Percentiles rank a stretch among this genome's conserved stretches.
Evolutionary conservation across 1,140 invertebrate genomes (phyloP).

Genomic region (Musca vetustissima): DNA sequence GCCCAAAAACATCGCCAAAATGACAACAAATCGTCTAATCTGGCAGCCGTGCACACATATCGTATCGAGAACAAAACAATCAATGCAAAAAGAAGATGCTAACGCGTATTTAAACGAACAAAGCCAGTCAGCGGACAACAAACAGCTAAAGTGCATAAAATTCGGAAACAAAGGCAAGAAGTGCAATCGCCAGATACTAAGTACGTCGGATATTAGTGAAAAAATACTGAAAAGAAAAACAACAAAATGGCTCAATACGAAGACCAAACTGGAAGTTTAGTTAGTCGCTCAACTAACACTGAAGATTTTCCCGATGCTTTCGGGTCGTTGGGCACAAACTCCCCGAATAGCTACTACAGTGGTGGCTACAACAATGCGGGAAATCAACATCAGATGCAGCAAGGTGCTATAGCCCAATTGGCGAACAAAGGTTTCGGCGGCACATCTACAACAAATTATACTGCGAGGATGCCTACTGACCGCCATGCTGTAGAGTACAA

Average conservation of each 20-base stretch:
- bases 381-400: constrained; percentile 32
- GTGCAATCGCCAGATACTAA: too few relatives aligned
- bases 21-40: too few relatives aligned
- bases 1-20: too few relatives aligned
- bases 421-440: constrained; percentile 24
- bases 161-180: too few relatives aligned
- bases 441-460: constrained; percentile 35
- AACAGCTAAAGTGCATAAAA: too few relatives aligned
- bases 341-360: constrained; percentile 20
- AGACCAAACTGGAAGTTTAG: constrained; percentile 44
- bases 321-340: constrained; percentile 33
- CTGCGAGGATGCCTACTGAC: constrained; percentile 66
- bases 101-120: too few relatives aligned
- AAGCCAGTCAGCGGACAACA: too few relatives aligned
- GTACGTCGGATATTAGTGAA: too few relatives aligned
- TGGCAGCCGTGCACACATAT: too few relatives aligned
- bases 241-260: constrained; percentile 11
- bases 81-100: too few relatives aligned
- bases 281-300: constrained; percentile 33
- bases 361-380: neutral
- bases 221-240: neutral
- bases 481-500: constrained; percentile 77
- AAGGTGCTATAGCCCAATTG: constrained; percentile 46
- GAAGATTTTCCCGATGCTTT: constrained; percentile 45
- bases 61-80: too few relatives aligned